Conservation (phyloP, 1,140 invertebrate genomes). For the Saccostrea echinata region DNA sequence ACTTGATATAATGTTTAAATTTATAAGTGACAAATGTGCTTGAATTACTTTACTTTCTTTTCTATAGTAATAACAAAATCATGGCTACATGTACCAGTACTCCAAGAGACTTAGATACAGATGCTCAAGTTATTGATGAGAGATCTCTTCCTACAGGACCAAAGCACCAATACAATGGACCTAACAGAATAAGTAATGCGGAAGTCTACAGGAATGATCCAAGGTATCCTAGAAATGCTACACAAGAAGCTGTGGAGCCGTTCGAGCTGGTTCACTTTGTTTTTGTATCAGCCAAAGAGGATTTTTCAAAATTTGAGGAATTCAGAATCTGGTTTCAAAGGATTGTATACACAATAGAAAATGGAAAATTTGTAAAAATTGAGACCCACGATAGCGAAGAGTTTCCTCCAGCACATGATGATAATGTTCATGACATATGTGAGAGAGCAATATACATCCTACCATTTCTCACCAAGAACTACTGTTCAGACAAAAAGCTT, state of each 20-base stretch:
- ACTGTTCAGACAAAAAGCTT: conserved; percentile 4
- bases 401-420: conserved; percentile 20
- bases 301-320: background rate
- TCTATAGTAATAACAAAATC: no score
- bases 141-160: background rate
- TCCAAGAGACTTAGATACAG: background rate
- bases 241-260: background rate
- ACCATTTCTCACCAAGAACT: background rate
- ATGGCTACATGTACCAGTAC: no score
- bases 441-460: conserved; percentile 19
- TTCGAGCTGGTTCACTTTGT: background rate
- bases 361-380: background rate
- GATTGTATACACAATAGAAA: background rate
- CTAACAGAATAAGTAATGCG: background rate
- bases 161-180: no score
- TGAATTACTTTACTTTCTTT: no score
- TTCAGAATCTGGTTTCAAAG: background rate
- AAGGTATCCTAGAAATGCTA: background rate
- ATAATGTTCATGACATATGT: conserved; percentile 14
- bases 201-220: background rate
- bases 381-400: background rate
- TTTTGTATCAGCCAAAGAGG: conserved; percentile 11
- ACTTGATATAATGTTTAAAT: no score
- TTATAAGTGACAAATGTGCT: no score
- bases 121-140: background rate